Conservation (phyloP, 2,888 invertebrate species). For the Odontocerum albicorne region DNA sequence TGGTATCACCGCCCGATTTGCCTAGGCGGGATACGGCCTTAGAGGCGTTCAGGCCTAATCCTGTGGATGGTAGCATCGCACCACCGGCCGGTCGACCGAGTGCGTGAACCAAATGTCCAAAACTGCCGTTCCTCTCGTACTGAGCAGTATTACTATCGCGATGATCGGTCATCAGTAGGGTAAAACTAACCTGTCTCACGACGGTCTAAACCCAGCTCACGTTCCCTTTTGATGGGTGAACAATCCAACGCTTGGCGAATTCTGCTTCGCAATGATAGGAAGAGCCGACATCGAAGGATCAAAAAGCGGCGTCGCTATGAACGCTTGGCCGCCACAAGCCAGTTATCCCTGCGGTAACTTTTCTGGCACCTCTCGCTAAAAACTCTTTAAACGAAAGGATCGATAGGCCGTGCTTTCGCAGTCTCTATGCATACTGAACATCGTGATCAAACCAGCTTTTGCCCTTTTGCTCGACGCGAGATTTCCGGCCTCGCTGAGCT, state of each 20-base stretch:
- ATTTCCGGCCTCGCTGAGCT: slow-evolving; percentile 69
- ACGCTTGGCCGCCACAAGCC: too few relatives aligned
- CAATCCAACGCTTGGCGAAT: slow-evolving; percentile 72
- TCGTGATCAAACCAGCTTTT: slow-evolving; percentile 68
- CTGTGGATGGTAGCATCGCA: slow-evolving; percentile 66
- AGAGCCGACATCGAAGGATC: too few relatives aligned
- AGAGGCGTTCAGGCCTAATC: slow-evolving; percentile 64
- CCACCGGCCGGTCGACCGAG: slow-evolving; percentile 64
- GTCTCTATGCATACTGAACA: slow-evolving; percentile 66
- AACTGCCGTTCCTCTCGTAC: slow-evolving; percentile 60
- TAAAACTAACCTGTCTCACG: slow-evolving; percentile 66
- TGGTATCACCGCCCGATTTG: slow-evolving; percentile 52
- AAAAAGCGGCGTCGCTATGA: too few relatives aligned
- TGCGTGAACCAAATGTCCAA: slow-evolving; percentile 63
- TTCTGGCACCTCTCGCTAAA: slow-evolving; percentile 70
- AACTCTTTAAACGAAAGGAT: slow-evolving; percentile 62
- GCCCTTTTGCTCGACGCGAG: slow-evolving; percentile 71
- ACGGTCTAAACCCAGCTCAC: too few relatives aligned
- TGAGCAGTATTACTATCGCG: slow-evolving; percentile 60
- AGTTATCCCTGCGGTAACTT: too few relatives aligned
- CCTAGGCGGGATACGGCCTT: slow-evolving; percentile 57
- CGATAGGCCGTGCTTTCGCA: slow-evolving; percentile 68
- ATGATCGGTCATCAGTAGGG: slow-evolving; percentile 57
- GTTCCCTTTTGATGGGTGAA: slow-evolving; percentile 68
- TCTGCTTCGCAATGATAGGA: slow-evolving; percentile 75